Conservation (phyloP, 2,888 invertebrate species). For the Pristionchus exspectatus region DNA sequence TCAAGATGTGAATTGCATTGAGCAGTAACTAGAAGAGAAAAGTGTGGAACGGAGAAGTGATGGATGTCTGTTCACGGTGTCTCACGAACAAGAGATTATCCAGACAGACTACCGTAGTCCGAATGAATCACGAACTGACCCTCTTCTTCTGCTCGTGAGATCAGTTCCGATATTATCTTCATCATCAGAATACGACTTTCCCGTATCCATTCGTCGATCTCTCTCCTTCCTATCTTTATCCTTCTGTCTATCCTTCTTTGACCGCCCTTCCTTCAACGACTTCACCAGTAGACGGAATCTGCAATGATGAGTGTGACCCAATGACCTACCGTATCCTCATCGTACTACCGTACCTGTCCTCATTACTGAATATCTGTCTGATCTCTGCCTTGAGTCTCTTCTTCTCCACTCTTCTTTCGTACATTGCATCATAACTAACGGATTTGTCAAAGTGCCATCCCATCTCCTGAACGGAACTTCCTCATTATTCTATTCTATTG, state of each 20-base stretch:
- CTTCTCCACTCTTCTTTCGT: neutral
- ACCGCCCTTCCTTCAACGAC: neutral
- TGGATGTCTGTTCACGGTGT: neutral
- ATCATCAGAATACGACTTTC: neutral
- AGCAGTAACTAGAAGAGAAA: neutral
- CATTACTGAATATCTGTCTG: neutral
- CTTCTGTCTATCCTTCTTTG: neutral
- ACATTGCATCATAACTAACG: neutral
- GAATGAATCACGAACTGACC: constrained; percentile 1
- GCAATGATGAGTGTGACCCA: neutral
- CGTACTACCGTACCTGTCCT: neutral
- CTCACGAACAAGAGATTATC: neutral
- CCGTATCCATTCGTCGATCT: neutral
- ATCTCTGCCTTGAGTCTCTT: neutral
- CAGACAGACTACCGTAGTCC: constrained; percentile 31
- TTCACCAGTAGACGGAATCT: neutral
- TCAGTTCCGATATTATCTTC: neutral
- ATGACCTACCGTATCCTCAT: too few species aligned
- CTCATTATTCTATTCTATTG: neutral
- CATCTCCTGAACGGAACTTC: neutral
- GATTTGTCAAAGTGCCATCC: constrained; percentile 9
- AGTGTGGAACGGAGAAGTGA: neutral
- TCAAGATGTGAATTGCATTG: neutral
- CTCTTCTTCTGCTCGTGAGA: neutral
- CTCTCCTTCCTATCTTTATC: neutral